Base-by-base conservation (phyloP, 2,888 invertebrate species). In the Ochropacha duplaris region DNA sequence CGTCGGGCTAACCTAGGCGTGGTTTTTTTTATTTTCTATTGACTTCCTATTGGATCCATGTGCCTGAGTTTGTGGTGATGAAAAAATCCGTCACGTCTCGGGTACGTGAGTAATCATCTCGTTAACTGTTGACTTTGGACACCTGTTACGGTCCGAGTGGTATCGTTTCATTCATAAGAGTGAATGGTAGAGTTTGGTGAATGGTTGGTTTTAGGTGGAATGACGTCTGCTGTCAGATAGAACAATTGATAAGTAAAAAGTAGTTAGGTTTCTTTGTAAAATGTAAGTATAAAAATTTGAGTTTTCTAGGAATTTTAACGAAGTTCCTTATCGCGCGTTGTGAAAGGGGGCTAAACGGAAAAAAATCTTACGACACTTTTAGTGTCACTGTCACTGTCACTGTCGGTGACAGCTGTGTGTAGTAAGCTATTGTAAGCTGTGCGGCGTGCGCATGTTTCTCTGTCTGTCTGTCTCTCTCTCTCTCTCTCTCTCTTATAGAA, bases 101-200 rank as follows among this genome's bases (percentile, higher is more conserved):
- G 65, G 66, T 84, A 87, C 88, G 87, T 88, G 88, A 76, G 81
- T 82, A 88, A 88, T 88, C 86, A 87, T 69, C 83, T 84, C 58
- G 84, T 86, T 87, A 84, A 79, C 83, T 86, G 79, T 87, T 88
- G 87, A 87, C 82, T 86, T 85, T 78, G 74, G 71, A 75, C 44
- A 44, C 74, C 73, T 73, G 76, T 62, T 56, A 28, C 66, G 22
- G 56, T 44, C 16, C 56, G 60, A 60, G 58, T 68, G 66, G 19
- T 44, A 44, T 56, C 58, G 50, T 56, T 63, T 57, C 66, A 72
- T 72, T 69, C 67, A 69, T 68, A 61, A 9, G 36, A 22, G 22
- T 62, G 61, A 56, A 59, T 60, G 62, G 44, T 50, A 22, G 52
- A 22, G 55, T 49, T 22, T 55, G 26, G 55, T 51, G 34, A 57